Base-by-base conservation (phyloP, 1,140 invertebrate genomes). In the Chrysomallon squamiferum region DNA sequence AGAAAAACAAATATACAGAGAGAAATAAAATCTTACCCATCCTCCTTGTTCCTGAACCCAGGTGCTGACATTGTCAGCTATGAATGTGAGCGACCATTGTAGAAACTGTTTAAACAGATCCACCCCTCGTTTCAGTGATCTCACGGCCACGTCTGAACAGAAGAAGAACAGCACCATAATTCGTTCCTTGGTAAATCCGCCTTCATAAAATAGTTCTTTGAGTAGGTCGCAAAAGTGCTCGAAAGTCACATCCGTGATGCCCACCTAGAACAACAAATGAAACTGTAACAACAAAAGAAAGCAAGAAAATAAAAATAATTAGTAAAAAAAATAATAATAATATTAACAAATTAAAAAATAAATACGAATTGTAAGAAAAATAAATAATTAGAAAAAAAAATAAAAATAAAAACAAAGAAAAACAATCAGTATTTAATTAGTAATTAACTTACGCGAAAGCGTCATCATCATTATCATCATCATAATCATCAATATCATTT, bases 151-250 rank as follows among this genome's bases (percentile, higher is more conserved):
- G 66, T 87, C 86, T n/a, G 81, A 76, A 61, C 85, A 86, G 72
- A 87, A 86, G 69, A 79, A 86, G 62, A 87, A 86, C n/a, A 87
- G 59, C 4, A 84, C 79, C 13, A 86, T 69, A 54, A 87, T 83
- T 59, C 84, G 68, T 65, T 85, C 79, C 22, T 69, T 75, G 18
- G 82, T 85, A 25, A 85, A 76, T 4, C 76, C 74, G 41, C 72
- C 77, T 30, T 75, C 72, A 47, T 32, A 65, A 59, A 76, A 72
- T 4, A 77, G 62, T 35, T 69, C 68, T 18, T 66, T 45, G 25
- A 80, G 54, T 20, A 79, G 41, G 4, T 73, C 71, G 50, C 62
- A 45, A 59, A 80, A 82, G 22, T 78, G 52, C 35, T 77, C 71
- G 59, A 66, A 54, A 25, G 57, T 72, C 15, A 74, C 57, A 56